These are phyloP conservation scores for Atrichornis clamosus DNA, from an alignment of 2,113 vertebrate genomes.

Conservation along the genomic window DNA sequence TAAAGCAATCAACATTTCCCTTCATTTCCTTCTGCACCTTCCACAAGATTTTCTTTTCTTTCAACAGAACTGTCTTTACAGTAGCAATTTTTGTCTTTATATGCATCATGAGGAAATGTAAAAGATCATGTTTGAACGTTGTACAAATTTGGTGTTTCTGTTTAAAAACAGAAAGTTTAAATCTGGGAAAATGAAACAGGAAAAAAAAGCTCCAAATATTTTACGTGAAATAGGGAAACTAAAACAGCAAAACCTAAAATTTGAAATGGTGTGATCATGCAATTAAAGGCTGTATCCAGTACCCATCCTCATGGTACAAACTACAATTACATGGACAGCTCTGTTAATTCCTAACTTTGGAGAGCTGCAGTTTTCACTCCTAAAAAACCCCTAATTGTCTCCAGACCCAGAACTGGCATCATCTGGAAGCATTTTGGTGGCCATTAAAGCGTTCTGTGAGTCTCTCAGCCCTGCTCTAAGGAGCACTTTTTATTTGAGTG, in stretches of 20 bases:
- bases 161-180: not conserved
- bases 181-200: not conserved
- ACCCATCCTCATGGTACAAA: not conserved
- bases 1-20: not conserved
- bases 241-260: not conserved
- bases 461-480: not conserved
- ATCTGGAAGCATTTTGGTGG: not conserved
- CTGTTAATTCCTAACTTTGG: not conserved
- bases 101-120: not conserved
- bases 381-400: not conserved
- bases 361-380: not conserved
- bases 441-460: not conserved
- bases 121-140: rapidly evolving
- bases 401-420: not conserved
- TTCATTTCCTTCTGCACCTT: not conserved
- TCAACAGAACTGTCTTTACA: not conserved
- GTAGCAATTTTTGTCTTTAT: not conserved
- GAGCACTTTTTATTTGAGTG: not conserved
- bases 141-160: not conserved
- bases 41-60: not conserved
- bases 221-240: not conserved
- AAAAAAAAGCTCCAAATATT: not conserved
- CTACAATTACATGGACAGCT: not conserved
- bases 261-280: not conserved
- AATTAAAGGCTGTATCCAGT: not conserved